Evolutionary conservation across 2,113 vertebrate species (phyloP), one percentile per base, ranked within the genome.

Genomic region (Ophiodon elongatus): DNA sequence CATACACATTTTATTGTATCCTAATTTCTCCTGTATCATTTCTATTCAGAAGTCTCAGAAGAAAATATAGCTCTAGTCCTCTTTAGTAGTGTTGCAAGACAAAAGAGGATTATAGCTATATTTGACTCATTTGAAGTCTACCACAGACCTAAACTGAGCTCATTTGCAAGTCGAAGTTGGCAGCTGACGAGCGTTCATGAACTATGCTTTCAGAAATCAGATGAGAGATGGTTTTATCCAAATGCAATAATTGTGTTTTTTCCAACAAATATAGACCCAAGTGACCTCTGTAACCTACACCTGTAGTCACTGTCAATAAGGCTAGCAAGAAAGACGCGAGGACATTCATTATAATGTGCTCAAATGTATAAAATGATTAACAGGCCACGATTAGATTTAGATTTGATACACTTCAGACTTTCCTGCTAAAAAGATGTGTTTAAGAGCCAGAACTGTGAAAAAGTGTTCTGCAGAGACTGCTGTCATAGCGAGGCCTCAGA

Each of bases 401-500:
- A 60, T 50, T 39, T 60, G 4, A 59, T 5, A 63, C 23, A 50
- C 23, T 4, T 13, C 8, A 43, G 6, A 33, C 15, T 29, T 62
- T 64, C 37, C 62, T 50, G 14, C 29, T 47, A 11, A 35, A 35
- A 56, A n/a, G 54, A n/a, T 33, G 27, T 4, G 19, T 60, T 29
- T 2, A 80, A 25, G 21, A 52, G 56, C 7, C 6, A 27, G 6
- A 23, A 8, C 33, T 43, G 45, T 54, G 45, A 64, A 21, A 1
- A 54, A 15, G 6, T 54, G 25, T 39, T 54, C 39, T 63, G 37
- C 29, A 76, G 23, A 54, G 39, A 57, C 67, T 56, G 41, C 75
- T 76, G 62, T 72, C 75, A 84, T 25, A 76, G 57, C 67, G 47
- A 78, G 79, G 69, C 69, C 56, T 54, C 73, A 85, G 76, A 77